Evolutionary conservation across 2,113 vertebrate species (phyloP), one percentile per base, ranked within the genome.

Genomic region (Hippocampus barbouri): DNA sequence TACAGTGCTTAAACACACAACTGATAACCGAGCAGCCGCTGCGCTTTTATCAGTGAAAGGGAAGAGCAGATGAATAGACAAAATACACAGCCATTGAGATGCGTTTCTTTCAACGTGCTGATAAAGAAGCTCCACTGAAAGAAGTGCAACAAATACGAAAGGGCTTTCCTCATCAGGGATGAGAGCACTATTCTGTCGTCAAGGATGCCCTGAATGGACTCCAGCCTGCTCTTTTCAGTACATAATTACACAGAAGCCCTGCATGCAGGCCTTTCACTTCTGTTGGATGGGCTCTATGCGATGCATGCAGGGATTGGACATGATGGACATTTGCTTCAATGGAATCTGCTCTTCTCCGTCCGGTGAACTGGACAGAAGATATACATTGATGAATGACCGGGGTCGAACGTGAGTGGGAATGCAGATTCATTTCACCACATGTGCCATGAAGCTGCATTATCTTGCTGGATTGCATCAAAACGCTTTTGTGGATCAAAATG

Each of bases 201-300:
- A 79, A 87, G 84, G 76, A 74, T 56, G 79, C 66, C 38, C 34
- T 90, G 75, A 87, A 88, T 80, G 54, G 83, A 82, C 62, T 85
- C 79, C 80, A 78, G 78, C 54, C 68, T 82, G 74, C 54, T 43
- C 71, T 69, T 67, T 80, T 76, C 68, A 68, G n/a, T 56, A 62
- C 60, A 74, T 68, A 77, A 80, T 83, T 59, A 78, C 69, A 82
- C 66, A 81, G 71, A 76, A 41, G 64, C 69, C 51, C 61, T 59
- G 41, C 47, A 70, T 60, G 56, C 56, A 23, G 49, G 70, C 71
- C 68, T 73, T 83, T 84, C 74, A 85, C 68, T 59, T 68, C 25
- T 56, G 34, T 61, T 71, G 61, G 61, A 75, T 43, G 67, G 56
- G 43, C 25, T 45, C 40, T 65, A 65, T 41, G 34, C 20, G 27